phyloP scores from a whole-genome alignment of 2,113 vertebrate species.

The Lynx canadensis region DNA sequence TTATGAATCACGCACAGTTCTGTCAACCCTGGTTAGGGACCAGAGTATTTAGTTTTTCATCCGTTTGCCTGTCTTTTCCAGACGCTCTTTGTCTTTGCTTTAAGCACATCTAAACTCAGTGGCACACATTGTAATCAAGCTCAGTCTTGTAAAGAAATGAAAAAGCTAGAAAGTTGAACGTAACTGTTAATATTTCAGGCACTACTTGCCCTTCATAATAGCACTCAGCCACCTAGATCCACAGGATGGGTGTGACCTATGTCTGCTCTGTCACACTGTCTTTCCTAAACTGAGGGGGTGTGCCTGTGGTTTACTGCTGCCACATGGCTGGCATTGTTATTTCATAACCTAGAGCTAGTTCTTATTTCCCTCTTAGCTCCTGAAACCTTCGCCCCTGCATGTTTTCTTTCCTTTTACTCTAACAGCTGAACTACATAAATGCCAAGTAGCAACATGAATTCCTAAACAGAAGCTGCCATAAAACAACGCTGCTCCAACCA shows the following conservation, averaged over 20 bases:
- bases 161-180: neutral
- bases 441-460: slow-evolving; percentile 79
- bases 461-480: slow-evolving; percentile 76
- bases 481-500: slow-evolving; percentile 68
- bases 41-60: slow-evolving; percentile 11
- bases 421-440: slow-evolving; percentile 85
- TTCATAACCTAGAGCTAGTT: slow-evolving; percentile 70
- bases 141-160: slow-evolving; percentile 36
- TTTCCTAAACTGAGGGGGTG: slow-evolving; percentile 55
- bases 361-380: slow-evolving; percentile 56
- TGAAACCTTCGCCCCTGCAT: slow-evolving; percentile 71
- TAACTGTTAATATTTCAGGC: neutral
- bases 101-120: slow-evolving; percentile 35
- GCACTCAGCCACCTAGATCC: slow-evolving; percentile 48
- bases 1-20: neutral
- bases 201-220: slow-evolving; percentile 47
- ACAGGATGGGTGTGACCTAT: neutral
- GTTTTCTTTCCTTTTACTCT: slow-evolving; percentile 60
- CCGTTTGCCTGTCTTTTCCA: neutral
- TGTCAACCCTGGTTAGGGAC: neutral
- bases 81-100: slow-evolving; percentile 54
- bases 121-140: slow-evolving; percentile 51
- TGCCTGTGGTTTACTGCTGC: slow-evolving; percentile 69
- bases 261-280: slow-evolving; percentile 60
- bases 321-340: slow-evolving; percentile 71